Evolutionary conservation across 2,888 invertebrate species (phyloP).

Genomic region (Polyommatus icarus): DNA sequence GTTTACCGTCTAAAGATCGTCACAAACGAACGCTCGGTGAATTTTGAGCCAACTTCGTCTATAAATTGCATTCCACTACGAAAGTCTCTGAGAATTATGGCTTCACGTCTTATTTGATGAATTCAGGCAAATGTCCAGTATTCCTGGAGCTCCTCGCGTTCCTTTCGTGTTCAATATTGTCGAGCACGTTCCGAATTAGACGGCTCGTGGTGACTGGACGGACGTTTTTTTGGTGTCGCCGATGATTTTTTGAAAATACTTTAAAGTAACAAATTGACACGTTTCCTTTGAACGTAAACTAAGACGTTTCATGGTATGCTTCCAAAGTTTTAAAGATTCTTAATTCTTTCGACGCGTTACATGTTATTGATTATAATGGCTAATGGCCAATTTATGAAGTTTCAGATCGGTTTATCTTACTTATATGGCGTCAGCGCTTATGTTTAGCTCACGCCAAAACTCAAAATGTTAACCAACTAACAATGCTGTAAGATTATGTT

Average conservation of each 20-base stretch:
- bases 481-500: too few relatives aligned
- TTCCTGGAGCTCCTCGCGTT: constrained; percentile 45
- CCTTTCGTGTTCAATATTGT: constrained; percentile 32
- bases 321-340: neutral
- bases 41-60: constrained; percentile 65
- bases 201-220: constrained; percentile 36
- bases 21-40: constrained; percentile 55
- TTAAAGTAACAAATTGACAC: neutral
- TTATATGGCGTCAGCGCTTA: too few relatives aligned
- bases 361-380: neutral
- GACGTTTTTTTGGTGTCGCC: constrained; percentile 31
- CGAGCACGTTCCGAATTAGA: constrained; percentile 21
- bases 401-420: too few relatives aligned
- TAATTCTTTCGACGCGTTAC: neutral
- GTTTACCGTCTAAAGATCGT: constrained; percentile 52
- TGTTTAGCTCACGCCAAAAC: too few relatives aligned
- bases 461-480: too few relatives aligned
- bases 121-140: constrained; percentile 55
- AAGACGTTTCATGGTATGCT: neutral
- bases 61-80: constrained; percentile 69
- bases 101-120: constrained; percentile 64
- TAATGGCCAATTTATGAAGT: too few relatives aligned
- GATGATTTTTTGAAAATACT: constrained; percentile 31
- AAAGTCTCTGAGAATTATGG: constrained; percentile 62
- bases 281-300: neutral